These are phyloP conservation scores for Lumbricus terrestris DNA, from an alignment of 2,888 invertebrate genomes.

Conservation along the genomic window DNA sequence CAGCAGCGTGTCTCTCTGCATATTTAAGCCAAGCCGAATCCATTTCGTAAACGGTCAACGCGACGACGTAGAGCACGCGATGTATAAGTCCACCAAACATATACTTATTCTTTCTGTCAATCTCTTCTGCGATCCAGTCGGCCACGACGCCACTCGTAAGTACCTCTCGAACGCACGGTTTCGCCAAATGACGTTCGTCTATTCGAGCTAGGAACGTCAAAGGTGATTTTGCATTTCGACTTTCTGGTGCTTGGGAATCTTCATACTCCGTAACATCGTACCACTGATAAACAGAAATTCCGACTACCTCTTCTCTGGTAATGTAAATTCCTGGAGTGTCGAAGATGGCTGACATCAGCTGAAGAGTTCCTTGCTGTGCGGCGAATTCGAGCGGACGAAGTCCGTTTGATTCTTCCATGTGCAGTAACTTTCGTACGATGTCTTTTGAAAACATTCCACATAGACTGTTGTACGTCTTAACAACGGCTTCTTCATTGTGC, in stretches of 20 bases:
- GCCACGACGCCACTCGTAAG: neutral
- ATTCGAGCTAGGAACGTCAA: neutral
- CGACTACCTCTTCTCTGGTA: neutral
- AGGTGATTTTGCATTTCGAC: neutral
- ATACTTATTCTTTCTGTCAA: neutral
- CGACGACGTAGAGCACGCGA: neutral
- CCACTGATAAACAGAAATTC: conserved; percentile 15
- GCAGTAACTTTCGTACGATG: neutral
- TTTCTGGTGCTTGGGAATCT: neutral
- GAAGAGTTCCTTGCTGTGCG: conserved; percentile 20
- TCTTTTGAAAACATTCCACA: neutral
- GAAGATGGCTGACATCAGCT: neutral
- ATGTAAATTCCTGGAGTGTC: conserved; percentile 9
- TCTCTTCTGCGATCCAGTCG: neutral
- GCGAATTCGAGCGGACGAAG: conserved; percentile 19
- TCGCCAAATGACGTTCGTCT: neutral
- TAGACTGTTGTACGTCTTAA: neutral
- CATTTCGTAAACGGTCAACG: neutral
- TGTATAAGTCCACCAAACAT: neutral
- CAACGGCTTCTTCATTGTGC: neutral
- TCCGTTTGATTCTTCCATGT: neutral
- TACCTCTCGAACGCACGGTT: neutral
- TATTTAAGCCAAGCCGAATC: conserved; percentile 14
- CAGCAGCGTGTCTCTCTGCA: neutral
- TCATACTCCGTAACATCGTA: conserved; percentile 19